These are phyloP conservation scores for Thamnophis sirtalis DNA, from an alignment of 2,113 vertebrate species.

Conservation along the genomic window DNA sequence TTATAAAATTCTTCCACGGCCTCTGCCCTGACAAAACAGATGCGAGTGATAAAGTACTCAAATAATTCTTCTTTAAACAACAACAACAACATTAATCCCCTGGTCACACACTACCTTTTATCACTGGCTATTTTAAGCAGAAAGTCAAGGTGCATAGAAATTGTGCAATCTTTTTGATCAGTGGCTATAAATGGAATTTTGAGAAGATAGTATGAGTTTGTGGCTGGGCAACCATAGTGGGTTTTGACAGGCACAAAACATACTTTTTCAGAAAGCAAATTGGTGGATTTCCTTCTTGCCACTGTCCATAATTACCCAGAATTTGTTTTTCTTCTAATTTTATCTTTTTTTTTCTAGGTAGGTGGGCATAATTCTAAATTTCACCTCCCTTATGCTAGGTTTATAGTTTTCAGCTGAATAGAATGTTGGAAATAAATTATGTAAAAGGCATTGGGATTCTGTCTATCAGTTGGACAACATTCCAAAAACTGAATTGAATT, in stretches of 20 bases:
- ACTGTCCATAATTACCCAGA: background rate
- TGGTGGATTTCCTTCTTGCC: background rate
- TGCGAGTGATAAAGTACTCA: background rate
- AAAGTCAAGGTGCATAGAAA: background rate
- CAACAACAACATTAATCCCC: no score
- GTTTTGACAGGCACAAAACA: background rate
- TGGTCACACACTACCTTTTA: background rate
- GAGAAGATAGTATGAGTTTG: background rate
- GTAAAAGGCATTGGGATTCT: background rate
- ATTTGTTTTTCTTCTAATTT: background rate
- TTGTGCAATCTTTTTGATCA: background rate
- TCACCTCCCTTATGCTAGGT: background rate
- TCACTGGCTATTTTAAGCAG: background rate
- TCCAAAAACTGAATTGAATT: background rate
- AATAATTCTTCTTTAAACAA: background rate
- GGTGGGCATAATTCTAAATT: background rate
- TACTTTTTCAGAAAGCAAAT: background rate
- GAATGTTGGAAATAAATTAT: background rate
- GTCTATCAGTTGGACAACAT: background rate
- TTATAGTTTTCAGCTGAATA: background rate
- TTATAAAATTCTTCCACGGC: background rate
- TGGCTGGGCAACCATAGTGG: background rate
- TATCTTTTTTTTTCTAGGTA: background rate
- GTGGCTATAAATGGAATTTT: background rate
- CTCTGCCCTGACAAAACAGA: background rate